Evolutionary conservation across 92 coral and sea anemone genomes (phyloP).

Genomic region (Bergia sp.): DNA sequence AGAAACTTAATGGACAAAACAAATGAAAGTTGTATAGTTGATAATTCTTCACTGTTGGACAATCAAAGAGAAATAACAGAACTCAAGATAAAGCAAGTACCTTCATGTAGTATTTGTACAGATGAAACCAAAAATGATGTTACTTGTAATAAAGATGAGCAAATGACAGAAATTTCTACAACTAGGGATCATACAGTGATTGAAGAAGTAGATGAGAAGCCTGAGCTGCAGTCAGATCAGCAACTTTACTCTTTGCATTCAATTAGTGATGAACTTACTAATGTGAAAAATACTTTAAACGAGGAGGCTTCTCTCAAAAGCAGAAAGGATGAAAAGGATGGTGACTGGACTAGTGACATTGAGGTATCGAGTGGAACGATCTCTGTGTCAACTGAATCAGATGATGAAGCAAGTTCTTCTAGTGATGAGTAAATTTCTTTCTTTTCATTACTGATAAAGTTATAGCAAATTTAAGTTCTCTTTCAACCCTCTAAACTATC

Average conservation of each 20-base stretch:
- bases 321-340: background rate
- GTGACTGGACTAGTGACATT: conserved; percentile 2
- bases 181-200: background rate
- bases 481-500: too few species aligned
- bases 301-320: background rate
- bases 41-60: background rate
- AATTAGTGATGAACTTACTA: conserved; percentile 20
- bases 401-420: conserved; percentile 55
- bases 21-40: background rate
- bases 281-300: background rate
- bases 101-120: background rate
- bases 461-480: too few species aligned
- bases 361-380: conserved; percentile 34
- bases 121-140: background rate
- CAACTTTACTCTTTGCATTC: conserved; percentile 16
- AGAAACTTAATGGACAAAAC: background rate
- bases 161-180: background rate
- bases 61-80: background rate
- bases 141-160: background rate
- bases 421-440: conserved; percentile 48
- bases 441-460: too few species aligned
- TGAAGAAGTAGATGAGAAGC: background rate
- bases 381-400: conserved; percentile 45
- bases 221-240: conserved; percentile 11
- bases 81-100: background rate